Evolutionary conservation across 2,888 invertebrate species (phyloP).

Genomic region (Choreutis nemorana): DNA sequence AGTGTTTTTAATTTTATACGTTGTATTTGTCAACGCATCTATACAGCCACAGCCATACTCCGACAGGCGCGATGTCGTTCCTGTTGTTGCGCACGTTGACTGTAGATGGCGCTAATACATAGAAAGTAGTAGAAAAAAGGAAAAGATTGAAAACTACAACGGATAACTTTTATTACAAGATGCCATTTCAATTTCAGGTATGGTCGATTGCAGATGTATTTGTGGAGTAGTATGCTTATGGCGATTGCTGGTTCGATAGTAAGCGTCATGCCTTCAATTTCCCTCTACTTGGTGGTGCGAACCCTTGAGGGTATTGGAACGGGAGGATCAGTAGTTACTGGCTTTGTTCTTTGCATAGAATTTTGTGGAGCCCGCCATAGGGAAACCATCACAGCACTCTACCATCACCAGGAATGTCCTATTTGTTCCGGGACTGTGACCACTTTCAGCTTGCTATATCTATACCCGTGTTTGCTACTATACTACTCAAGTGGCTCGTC

Average conservation of each 20-base stretch:
- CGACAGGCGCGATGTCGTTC: no score
- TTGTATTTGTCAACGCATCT: no score
- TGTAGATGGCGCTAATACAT: no score
- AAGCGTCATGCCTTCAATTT: conserved; percentile 24
- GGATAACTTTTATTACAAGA: not conserved
- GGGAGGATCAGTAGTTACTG: conserved; percentile 37
- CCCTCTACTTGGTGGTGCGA: conserved; percentile 28
- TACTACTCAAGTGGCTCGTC: conserved; percentile 20
- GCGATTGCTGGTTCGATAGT: conserved; percentile 29
- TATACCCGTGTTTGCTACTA: conserved; percentile 29
- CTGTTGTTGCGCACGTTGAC: no score
- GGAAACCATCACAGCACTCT: conserved; percentile 33
- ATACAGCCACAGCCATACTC: no score
- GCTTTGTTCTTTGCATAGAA: conserved; percentile 37
- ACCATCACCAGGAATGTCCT: conserved; percentile 39
- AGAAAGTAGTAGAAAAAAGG: no score
- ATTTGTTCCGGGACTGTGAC: conserved; percentile 32
- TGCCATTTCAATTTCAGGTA: conserved; percentile 22
- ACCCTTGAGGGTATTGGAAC: conserved; percentile 36
- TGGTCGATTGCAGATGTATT: conserved; percentile 30
- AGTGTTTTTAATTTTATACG: no score
- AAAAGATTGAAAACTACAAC: no score
- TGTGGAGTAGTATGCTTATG: conserved; percentile 20
- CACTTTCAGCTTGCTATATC: conserved; percentile 35
- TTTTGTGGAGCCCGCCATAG: conserved; percentile 31